A percentile compares a stretch with the other conserved stretches of the same genome.
Evolutionary conservation across 2,888 invertebrate species (phyloP).

Genomic region (Metallyticus violacea): DNA sequence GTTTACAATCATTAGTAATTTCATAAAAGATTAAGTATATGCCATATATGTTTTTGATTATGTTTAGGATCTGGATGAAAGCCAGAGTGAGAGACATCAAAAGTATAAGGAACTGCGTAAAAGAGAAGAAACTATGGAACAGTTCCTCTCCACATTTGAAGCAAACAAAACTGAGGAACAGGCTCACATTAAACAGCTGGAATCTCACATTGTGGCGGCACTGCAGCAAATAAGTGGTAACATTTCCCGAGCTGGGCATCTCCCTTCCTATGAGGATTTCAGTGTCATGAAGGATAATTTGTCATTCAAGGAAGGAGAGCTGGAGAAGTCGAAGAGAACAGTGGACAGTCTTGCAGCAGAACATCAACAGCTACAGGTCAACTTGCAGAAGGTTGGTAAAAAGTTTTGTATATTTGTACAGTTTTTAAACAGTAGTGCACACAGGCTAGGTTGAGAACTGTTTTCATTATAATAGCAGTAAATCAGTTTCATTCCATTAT

Average conservation of each 20-base stretch:
- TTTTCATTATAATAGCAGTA: too few species aligned
- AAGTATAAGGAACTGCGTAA: constrained; percentile 78
- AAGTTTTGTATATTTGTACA: too few species aligned
- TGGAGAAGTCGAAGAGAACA: constrained; percentile 60
- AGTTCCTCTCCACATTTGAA: constrained; percentile 66
- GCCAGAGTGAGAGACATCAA: constrained; percentile 69
- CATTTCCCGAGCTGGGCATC: constrained; percentile 40
- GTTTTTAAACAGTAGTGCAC: too few species aligned
- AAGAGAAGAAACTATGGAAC: constrained; percentile 77
- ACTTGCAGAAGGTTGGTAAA: constrained; percentile 45
- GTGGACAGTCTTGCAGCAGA: constrained; percentile 63
- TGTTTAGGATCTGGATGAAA: constrained; percentile 61
- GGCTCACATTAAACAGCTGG: constrained; percentile 59
- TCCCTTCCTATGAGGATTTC: constrained; percentile 28
- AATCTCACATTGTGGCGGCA: constrained; percentile 60
- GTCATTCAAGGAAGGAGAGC: constrained; percentile 54
- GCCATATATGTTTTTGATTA: not conserved
- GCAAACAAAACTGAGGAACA: constrained; percentile 61
- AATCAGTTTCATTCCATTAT: too few species aligned
- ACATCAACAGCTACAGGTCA: constrained; percentile 48
- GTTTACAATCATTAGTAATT: too few species aligned
- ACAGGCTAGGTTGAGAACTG: too few species aligned
- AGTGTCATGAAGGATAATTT: constrained; percentile 49
- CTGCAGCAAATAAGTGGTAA: constrained; percentile 66
- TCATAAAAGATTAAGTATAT: too few species aligned